These are phyloP conservation scores for Pissodes strobi DNA, from an alignment of 1,140 invertebrate species.

Conservation along the genomic window DNA sequence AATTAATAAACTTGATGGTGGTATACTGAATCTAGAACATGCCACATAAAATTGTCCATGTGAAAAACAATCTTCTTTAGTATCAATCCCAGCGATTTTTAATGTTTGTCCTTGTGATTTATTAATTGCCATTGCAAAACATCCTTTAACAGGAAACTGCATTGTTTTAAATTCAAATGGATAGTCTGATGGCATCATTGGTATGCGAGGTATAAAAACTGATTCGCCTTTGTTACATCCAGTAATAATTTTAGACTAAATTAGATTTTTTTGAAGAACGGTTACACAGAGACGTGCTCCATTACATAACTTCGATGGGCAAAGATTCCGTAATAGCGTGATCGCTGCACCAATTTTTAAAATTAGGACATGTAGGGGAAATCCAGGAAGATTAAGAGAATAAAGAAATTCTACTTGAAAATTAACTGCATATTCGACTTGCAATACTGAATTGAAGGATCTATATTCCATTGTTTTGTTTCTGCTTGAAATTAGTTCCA, in stretches of 20 bases:
- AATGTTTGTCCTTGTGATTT: conserved; percentile 43
- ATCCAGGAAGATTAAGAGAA: conserved; percentile 43
- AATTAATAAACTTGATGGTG: too few species aligned
- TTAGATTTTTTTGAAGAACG: conserved; percentile 41
- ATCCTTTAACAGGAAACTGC: conserved; percentile 54
- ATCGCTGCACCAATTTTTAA: conserved; percentile 52
- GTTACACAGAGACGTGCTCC: conserved; percentile 47
- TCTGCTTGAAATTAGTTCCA: too few species aligned
- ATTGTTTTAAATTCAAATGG: conserved; percentile 55
- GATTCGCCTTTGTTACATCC: conserved; percentile 45
- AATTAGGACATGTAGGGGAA: conserved; percentile 52
- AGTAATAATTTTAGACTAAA: conserved; percentile 40
- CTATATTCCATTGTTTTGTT: not conserved
- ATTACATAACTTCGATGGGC: conserved; percentile 57
- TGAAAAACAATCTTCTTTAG: conserved; percentile 5
- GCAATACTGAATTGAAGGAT: not conserved
- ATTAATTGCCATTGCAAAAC: conserved; percentile 59
- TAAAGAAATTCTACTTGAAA: conserved; percentile 44
- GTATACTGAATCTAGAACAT: too few species aligned
- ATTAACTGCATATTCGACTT: conserved; percentile 39
- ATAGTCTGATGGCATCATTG: conserved; percentile 47
- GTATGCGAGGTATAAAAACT: conserved; percentile 51
- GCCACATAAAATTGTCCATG: conserved; percentile 4
- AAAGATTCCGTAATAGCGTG: conserved; percentile 56
- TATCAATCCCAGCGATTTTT: not conserved